phyloP scores from a whole-genome alignment of 2,797 vertebrate genomes.

The Salmo trutta region DNA sequence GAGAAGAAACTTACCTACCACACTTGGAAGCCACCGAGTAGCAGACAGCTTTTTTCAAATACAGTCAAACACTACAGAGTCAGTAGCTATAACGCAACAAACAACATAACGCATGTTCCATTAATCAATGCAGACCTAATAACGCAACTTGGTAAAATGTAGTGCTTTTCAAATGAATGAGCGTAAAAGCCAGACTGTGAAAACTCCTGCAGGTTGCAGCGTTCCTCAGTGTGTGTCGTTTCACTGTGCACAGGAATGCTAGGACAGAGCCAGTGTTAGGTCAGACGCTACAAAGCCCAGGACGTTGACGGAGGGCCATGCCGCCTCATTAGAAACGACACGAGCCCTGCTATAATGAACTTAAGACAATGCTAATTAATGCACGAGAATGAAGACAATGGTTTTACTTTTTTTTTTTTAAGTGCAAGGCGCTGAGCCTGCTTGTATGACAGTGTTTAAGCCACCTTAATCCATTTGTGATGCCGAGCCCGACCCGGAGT shows the following conservation, averaged over 20 bases:
- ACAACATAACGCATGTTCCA: background rate
- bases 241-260: constrained; percentile 66
- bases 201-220: constrained; percentile 26
- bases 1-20: constrained; percentile 43
- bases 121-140: background rate
- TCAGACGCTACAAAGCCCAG: constrained; percentile 83
- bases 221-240: constrained; percentile 62
- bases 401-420: constrained; percentile 55
- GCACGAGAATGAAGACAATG: constrained; percentile 84
- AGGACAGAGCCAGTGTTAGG: constrained; percentile 80
- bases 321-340: constrained; percentile 81
- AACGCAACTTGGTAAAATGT: background rate
- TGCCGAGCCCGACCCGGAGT: constrained; percentile 59
- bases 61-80: background rate
- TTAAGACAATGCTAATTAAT: constrained; percentile 99
- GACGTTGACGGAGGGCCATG: constrained; percentile 82
- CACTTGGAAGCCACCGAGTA: background rate
- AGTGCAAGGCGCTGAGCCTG: constrained; percentile 68
- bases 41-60: background rate
- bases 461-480: constrained; percentile 81
- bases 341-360: constrained; percentile 89
- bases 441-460: constrained; percentile 87
- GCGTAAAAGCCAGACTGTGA: constrained; percentile 13
- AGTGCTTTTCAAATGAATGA: background rate
- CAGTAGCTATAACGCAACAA: background rate